phyloP scores from a whole-genome alignment of 2,113 vertebrate genomes.

The Axis porcinus region DNA sequence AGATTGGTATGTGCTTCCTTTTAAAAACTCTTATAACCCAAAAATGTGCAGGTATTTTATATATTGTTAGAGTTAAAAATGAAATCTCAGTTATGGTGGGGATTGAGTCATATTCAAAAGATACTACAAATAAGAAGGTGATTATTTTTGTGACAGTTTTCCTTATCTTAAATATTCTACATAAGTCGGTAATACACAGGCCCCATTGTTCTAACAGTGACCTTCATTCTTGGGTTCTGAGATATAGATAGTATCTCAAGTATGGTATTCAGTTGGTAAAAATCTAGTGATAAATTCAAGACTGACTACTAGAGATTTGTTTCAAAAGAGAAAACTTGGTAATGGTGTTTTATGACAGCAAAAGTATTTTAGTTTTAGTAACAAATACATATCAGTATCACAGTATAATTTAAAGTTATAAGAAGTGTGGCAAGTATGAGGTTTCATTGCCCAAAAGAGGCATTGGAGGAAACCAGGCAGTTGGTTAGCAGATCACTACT shows the following conservation, averaged over 20 bases:
- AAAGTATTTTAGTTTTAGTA: conserved; percentile 16
- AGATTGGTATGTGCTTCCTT: neutral
- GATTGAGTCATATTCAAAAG: neutral
- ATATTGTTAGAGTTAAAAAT: neutral
- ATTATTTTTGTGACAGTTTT: neutral
- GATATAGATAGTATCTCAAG: neutral
- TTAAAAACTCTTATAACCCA: neutral
- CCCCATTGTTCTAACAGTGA: neutral
- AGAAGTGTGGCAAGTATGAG: neutral
- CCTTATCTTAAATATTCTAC: neutral
- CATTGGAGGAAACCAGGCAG: neutral
- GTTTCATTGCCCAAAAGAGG: neutral
- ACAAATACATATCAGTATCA: neutral
- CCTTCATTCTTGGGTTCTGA: neutral
- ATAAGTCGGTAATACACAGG: neutral
- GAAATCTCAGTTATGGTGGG: neutral
- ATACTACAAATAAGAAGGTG: neutral
- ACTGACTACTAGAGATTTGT: neutral
- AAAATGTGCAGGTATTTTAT: neutral
- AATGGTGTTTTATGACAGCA: conserved; percentile 8
- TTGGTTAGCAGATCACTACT: neutral
- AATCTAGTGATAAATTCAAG: neutral
- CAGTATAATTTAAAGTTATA: neutral
- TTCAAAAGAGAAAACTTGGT: conserved; percentile 6
- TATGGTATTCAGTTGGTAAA: neutral